A percentile compares a stretch with the other conserved stretches of the same genome.
phyloP scores from a whole-genome alignment of 2,888 invertebrate genomes.

The Parthenolecanium corni region DNA sequence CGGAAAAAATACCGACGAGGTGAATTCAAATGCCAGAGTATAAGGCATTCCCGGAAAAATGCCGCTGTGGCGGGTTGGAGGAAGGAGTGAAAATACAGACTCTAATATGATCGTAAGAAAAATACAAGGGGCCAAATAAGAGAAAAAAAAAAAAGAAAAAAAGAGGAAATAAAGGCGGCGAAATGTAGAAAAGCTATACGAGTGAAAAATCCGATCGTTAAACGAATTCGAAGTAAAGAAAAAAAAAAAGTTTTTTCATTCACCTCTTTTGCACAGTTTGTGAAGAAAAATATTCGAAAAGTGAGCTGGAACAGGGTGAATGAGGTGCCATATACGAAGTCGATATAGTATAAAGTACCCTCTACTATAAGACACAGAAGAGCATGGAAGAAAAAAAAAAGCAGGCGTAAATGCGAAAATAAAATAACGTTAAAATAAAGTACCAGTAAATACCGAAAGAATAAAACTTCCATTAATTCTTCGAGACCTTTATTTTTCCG shows the following conservation, averaged over 20 bases:
- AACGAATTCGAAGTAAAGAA: background rate
- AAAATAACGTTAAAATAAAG: background rate
- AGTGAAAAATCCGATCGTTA: no score
- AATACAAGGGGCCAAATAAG: no score
- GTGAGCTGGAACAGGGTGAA: background rate
- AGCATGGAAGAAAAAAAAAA: background rate
- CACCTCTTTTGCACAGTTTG: background rate
- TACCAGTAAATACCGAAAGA: conserved; percentile 5
- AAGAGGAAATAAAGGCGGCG: no score
- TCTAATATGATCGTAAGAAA: no score
- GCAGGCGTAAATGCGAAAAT: background rate
- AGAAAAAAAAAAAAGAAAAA: no score
- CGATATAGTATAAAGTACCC: conserved; percentile 5
- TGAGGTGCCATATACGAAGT: background rate
- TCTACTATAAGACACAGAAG: background rate
- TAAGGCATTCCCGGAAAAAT: no score
- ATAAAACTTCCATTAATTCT: background rate
- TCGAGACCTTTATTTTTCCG: background rate
- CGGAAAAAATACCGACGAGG: no score
- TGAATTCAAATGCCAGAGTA: no score
- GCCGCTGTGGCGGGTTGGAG: no score
- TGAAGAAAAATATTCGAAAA: background rate
- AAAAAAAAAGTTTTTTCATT: background rate
- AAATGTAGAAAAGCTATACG: no score
- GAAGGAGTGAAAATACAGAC: no score